These are phyloP conservation scores for Notolabrus celidotus DNA, from an alignment of 2,797 vertebrate genomes.

Conservation along the genomic window DNA sequence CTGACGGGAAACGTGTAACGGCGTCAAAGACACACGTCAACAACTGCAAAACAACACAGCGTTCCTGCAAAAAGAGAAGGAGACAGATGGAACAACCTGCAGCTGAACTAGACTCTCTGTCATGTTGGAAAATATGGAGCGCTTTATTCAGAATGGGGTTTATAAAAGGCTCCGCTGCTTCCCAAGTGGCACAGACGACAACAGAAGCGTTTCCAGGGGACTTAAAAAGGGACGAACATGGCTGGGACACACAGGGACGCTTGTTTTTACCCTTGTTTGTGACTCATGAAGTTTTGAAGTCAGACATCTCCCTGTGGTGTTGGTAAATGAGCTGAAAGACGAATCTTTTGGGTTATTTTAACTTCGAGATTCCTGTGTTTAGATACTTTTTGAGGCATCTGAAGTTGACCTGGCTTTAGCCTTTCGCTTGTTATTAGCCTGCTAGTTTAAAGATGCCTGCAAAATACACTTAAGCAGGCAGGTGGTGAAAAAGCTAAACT, in stretches of 20 bases:
- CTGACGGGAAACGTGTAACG: constrained; percentile 41
- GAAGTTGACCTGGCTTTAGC: too few species aligned
- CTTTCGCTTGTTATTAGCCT: too few species aligned
- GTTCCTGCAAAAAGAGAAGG: constrained; percentile 27
- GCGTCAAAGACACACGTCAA: constrained; percentile 41
- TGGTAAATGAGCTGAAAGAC: too few species aligned
- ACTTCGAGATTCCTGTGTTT: too few species aligned
- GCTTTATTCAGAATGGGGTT: background rate
- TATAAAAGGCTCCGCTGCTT: background rate
- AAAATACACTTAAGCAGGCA: too few species aligned
- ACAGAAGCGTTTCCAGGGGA: background rate
- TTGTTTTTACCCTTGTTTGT: background rate
- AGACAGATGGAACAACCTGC: background rate
- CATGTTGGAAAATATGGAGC: background rate
- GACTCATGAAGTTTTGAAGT: background rate
- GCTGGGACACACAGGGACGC: background rate
- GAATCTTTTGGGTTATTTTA: too few species aligned
- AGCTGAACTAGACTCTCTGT: background rate
- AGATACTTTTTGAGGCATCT: too few species aligned
- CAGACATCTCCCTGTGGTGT: too few species aligned
- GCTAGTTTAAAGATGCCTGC: too few species aligned
- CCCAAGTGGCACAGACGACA: background rate
- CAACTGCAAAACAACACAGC: constrained; percentile 24
- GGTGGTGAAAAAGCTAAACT: too few species aligned
- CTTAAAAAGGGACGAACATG: background rate